phyloP scores from a whole-genome alignment of 2,888 invertebrate species.

The Cybosia mesomella region DNA sequence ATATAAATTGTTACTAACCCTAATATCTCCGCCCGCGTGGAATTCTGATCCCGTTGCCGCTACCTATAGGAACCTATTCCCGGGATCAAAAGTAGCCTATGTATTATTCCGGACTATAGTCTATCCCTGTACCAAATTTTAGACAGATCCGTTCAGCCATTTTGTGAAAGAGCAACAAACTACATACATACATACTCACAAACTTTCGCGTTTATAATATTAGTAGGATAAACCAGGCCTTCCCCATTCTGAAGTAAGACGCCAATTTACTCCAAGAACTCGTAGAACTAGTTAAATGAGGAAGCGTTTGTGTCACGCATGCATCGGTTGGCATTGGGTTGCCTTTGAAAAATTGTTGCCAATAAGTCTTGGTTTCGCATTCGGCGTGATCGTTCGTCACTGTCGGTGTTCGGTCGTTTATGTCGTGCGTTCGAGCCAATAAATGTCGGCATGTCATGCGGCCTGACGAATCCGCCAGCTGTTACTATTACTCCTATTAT shows the following conservation, averaged over 20 bases:
- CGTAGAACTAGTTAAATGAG: slow-evolving; percentile 65
- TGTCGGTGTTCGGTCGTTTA: slow-evolving; percentile 66
- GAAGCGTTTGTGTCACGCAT: slow-evolving; percentile 58
- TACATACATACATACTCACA: too few relatives aligned
- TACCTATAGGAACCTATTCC: too few relatives aligned
- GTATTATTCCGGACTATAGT: too few relatives aligned
- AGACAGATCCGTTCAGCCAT: too few relatives aligned
- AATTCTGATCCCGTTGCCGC: too few relatives aligned
- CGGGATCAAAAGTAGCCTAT: too few relatives aligned
- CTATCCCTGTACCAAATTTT: too few relatives aligned
- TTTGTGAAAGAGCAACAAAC: too few relatives aligned
- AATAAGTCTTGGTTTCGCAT: slow-evolving; percentile 80
- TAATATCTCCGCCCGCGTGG: too few relatives aligned
- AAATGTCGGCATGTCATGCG: slow-evolving; percentile 66
- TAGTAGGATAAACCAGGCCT: neutral
- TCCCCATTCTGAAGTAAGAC: neutral
- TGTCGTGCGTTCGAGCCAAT: slow-evolving; percentile 66
- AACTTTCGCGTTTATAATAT: too few relatives aligned
- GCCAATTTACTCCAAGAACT: slow-evolving; percentile 33
- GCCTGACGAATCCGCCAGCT: slow-evolving; percentile 43
- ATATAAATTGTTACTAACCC: too few relatives aligned
- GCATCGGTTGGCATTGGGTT: slow-evolving; percentile 61
- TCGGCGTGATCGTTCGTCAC: slow-evolving; percentile 76
- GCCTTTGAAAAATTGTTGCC: slow-evolving; percentile 80
- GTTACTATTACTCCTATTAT: slow-evolving; percentile 48